A percentile compares a stretch with the other conserved stretches of the same genome.
phyloP scores from a whole-genome alignment of 1,140 invertebrate genomes.

The Heterodera schachtii region DNA sequence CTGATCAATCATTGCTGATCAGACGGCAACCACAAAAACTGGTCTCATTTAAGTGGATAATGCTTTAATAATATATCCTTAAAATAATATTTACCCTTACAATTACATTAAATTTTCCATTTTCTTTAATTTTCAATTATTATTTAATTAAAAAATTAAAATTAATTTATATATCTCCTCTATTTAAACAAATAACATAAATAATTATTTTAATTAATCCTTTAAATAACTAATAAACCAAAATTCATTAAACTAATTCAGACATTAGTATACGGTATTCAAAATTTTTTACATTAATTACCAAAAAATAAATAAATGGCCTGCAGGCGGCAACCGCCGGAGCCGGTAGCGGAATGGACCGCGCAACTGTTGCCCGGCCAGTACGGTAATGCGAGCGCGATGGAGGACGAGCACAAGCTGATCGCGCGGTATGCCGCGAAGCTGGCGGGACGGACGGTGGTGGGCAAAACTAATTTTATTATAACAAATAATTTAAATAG shows the following conservation, averaged over 20 bases:
- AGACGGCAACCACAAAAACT: too few relatives aligned
- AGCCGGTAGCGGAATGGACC: constrained; percentile 66
- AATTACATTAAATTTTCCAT: too few relatives aligned
- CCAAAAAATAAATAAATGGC: not conserved
- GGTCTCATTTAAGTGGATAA: too few relatives aligned
- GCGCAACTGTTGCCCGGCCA: constrained; percentile 66
- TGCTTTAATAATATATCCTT: too few relatives aligned
- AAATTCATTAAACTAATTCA: too few relatives aligned
- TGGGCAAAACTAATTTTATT: constrained; percentile 57
- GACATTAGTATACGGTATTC: too few relatives aligned
- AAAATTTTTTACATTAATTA: too few relatives aligned
- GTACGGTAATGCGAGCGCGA: constrained; percentile 57
- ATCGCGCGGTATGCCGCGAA: constrained; percentile 92
- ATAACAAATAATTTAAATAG: not conserved
- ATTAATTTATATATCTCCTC: too few relatives aligned
- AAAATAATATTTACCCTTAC: too few relatives aligned
- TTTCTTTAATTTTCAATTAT: not conserved
- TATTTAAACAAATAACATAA: not conserved
- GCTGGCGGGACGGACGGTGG: constrained; percentile 76
- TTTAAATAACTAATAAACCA: too few relatives aligned
- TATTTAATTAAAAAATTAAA: too few relatives aligned
- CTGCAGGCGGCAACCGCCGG: constrained; percentile 65
- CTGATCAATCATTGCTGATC: too few relatives aligned
- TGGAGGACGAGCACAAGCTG: constrained; percentile 91
- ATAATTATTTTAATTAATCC: not conserved